Base-by-base conservation (phyloP, 1,140 invertebrate species). In the Nilaparvata lugens region DNA sequence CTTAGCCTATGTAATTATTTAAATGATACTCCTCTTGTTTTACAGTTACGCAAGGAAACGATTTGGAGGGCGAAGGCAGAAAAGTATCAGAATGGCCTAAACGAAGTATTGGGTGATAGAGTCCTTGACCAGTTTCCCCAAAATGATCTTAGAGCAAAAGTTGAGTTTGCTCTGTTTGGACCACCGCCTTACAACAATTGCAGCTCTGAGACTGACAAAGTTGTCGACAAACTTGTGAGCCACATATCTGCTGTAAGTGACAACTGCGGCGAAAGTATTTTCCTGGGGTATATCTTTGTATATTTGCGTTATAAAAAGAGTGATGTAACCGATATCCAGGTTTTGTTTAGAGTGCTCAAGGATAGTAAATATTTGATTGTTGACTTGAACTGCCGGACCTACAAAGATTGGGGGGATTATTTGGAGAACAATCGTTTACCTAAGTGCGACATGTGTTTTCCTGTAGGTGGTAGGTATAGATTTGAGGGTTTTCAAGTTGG, bases 401-500 rank as follows among this genome's bases (percentile, higher is more conserved):
- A 76, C 57, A 58, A 66, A 52, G 58, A 4, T 63, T 76, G 73
- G 72, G 7, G 35, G 4, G 67, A 70, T 62, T 76, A 71, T 64
- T 48, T 67, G 18, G 6, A 58, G 23, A 71, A 68, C 0, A 76
- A 76, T 67, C 67, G 51, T 18, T 61, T 75, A 52, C 66, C 66
- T 7, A 4, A 57, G 24, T 71, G 69, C 38, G 68, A 58, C 19
- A 74, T 75, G 69, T 66, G 73, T 31, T 43, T 69, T 31, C 74
- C 74, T 13, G 69, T 68, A 58, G 54, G 69, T 63, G 74, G 74
- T 18, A 58, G 56, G 52, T 75, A 75, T 60, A 64, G 71, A 61
- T 43, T 62, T 13, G 74, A 75, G 13, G 74, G 70, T 42, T 73
- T 77, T 2, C 73, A 75, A 45, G 64, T 77, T 24, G 72, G 76